phyloP scores from a whole-genome alignment of 2,113 vertebrate genomes.

The Paramormyrops kingsleyae region DNA sequence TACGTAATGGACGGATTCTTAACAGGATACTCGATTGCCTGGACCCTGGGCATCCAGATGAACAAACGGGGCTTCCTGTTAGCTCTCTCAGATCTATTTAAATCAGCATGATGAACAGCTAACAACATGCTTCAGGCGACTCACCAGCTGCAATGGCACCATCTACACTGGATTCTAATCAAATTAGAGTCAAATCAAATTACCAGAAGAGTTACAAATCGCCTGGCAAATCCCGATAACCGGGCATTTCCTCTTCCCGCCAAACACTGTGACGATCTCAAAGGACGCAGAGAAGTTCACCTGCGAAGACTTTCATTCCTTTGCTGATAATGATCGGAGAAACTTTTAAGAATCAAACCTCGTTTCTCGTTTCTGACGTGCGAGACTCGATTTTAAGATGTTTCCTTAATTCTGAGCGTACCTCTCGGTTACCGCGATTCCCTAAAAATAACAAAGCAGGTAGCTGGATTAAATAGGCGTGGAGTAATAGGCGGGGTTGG shows the following conservation, averaged over 20 bases:
- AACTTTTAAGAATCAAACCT: background rate
- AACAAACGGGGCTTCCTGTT: background rate
- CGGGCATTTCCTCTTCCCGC: background rate
- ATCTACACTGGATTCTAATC: constrained; percentile 13
- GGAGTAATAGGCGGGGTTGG: background rate
- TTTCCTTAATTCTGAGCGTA: background rate
- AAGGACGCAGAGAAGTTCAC: background rate
- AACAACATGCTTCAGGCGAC: background rate
- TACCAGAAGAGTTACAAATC: background rate
- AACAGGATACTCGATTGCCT: background rate
- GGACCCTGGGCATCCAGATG: background rate
- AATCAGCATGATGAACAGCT: constrained; percentile 2
- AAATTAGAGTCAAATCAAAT: constrained; percentile 13
- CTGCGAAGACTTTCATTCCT: background rate
- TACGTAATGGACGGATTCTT: background rate
- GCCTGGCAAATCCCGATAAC: background rate
- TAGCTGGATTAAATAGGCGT: background rate
- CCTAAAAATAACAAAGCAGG: background rate
- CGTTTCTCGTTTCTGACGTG: background rate
- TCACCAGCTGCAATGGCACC: background rate
- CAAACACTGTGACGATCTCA: background rate
- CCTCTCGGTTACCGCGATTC: background rate
- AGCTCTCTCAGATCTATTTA: background rate
- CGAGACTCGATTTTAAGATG: background rate
- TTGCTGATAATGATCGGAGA: background rate